phyloP scores from a whole-genome alignment of 2,113 vertebrate genomes.

The Thryonomys swinderianus region DNA sequence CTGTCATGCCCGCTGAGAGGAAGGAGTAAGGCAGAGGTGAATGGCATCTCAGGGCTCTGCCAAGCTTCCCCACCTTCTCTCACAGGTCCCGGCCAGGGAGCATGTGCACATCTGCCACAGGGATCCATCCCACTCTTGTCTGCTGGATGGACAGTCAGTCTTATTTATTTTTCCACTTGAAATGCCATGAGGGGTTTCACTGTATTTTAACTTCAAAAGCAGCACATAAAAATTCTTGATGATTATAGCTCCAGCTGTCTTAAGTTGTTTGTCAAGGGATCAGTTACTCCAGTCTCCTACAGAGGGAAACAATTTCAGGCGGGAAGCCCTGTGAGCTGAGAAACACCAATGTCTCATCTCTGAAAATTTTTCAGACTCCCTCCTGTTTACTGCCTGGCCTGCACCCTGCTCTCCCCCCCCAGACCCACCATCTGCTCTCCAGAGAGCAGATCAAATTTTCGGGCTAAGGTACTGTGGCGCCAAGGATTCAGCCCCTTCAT shows the following conservation, averaged over 20 bases:
- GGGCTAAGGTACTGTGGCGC: constrained; percentile 67
- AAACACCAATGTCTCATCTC: constrained; percentile 74
- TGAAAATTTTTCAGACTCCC: constrained; percentile 77
- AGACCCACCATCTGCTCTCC: constrained; percentile 74
- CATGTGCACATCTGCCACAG: not conserved
- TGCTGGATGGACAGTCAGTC: not conserved
- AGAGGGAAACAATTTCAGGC: constrained; percentile 74
- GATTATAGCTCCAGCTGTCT: constrained; percentile 75
- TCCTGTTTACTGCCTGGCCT: constrained; percentile 52
- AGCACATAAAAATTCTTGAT: constrained; percentile 77
- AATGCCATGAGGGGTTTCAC: constrained; percentile 71
- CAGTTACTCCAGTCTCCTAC: constrained; percentile 73
- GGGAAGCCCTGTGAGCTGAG: constrained; percentile 71
- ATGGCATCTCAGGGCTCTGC: not conserved
- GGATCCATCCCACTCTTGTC: not conserved
- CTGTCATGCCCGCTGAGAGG: not conserved
- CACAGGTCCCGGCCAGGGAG: not conserved
- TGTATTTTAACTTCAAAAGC: constrained; percentile 80
- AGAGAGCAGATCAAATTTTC: constrained; percentile 76
- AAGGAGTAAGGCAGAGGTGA: not conserved
- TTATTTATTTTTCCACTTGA: constrained; percentile 79
- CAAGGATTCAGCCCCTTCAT: constrained; percentile 66
- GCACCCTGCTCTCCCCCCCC: not conserved
- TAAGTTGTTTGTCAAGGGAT: constrained; percentile 78
- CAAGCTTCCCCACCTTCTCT: not conserved